A percentile compares a stretch with the other conserved stretches of the same genome.
These are phyloP conservation scores for Ectemnius cavifrons DNA, from an alignment of 2,888 invertebrate species.

Conservation along the genomic window DNA sequence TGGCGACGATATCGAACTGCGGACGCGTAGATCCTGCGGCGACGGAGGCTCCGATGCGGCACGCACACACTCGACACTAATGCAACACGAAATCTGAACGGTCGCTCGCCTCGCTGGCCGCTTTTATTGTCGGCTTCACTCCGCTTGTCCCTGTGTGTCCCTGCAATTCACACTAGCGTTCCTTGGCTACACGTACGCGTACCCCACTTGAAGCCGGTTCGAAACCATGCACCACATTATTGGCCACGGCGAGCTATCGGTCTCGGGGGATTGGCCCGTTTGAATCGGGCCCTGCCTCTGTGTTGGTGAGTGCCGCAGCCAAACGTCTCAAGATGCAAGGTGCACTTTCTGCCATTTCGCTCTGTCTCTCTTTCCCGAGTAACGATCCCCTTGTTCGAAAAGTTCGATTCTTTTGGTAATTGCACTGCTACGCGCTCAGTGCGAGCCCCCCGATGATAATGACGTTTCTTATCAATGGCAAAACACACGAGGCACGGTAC, in stretches of 20 bases:
- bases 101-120: conserved; percentile 59
- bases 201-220: background rate
- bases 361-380: conserved; percentile 26
- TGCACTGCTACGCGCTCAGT: too few relatives aligned
- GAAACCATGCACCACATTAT: conserved; percentile 14
- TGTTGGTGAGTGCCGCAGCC: background rate
- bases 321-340: background rate
- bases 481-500: too few relatives aligned
- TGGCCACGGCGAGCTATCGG: conserved; percentile 16
- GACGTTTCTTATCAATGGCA: too few relatives aligned
- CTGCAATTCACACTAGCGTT: conserved; percentile 41
- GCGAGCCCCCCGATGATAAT: too few relatives aligned
- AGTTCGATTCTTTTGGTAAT: background rate
- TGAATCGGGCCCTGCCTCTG: conserved; percentile 39
- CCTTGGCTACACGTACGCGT: conserved; percentile 31
- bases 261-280: conserved; percentile 44
- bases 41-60: conserved; percentile 14
- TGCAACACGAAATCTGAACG: conserved; percentile 56
- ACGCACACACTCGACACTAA: conserved; percentile 43
- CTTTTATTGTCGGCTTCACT: conserved; percentile 65
- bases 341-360: background rate
- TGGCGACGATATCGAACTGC: conserved; percentile 8
- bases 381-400: conserved; percentile 38
- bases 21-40: conserved; percentile 15
- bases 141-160: conserved; percentile 47